Evolutionary conservation across 2,113 vertebrate species (phyloP).

Genomic region (Tympanuchus pallidicinctus): DNA sequence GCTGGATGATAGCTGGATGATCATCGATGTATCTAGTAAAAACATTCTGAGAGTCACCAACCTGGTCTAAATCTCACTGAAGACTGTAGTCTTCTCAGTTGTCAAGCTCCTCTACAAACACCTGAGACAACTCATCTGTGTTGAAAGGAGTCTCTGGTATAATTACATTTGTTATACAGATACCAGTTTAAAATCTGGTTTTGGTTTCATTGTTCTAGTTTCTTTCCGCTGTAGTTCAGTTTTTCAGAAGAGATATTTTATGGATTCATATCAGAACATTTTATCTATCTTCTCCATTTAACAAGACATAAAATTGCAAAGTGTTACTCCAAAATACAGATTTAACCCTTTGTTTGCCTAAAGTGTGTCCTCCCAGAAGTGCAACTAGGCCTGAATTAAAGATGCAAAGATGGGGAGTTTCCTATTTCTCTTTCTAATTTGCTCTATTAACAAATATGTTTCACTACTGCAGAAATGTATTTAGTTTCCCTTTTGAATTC

Average conservation of each 20-base stretch:
- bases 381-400: not conserved
- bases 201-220: slow-evolving; percentile 19
- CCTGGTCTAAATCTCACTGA: slow-evolving; percentile 22
- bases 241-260: not conserved
- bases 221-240: not conserved
- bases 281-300: not conserved
- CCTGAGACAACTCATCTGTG: not conserved
- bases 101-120: slow-evolving; percentile 9
- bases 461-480: not conserved
- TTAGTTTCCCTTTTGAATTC: not conserved
- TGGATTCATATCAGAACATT: not conserved
- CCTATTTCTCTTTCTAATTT: not conserved
- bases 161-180: not conserved
- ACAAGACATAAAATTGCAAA: not conserved
- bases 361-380: not conserved
- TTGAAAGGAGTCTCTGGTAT: not conserved
- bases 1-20: slow-evolving; percentile 11
- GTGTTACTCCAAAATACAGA: not conserved
- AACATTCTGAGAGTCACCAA: not conserved
- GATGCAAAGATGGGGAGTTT: not conserved
- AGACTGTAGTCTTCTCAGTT: not conserved
- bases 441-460: not conserved
- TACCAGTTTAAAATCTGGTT: not conserved
- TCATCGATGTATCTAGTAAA: not conserved
- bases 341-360: not conserved